phyloP scores from a whole-genome alignment of 2,113 vertebrate species.

The Riparia riparia region DNA sequence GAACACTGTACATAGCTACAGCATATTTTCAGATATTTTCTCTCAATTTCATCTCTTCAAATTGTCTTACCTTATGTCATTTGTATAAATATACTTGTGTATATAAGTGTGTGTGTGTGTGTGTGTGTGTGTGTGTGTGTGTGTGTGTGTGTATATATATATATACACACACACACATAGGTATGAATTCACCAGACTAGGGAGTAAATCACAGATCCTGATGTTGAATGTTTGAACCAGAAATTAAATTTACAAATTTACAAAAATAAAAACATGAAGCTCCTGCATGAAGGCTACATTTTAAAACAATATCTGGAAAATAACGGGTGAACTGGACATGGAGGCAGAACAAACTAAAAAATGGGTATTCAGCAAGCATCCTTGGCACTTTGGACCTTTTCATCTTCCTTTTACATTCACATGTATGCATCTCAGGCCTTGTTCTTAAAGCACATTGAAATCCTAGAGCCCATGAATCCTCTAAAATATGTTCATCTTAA shows the following conservation, averaged over 20 bases:
- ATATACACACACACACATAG: no score
- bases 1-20: fast-evolving
- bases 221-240: not conserved
- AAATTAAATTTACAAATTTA: not conserved
- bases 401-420: not conserved
- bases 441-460: not conserved
- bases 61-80: not conserved
- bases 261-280: not conserved
- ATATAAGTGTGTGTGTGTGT: no score
- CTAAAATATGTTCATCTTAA: not conserved
- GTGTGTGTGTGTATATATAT: fast-evolving
- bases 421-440: not conserved
- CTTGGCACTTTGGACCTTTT: fast-evolving
- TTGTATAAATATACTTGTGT: not conserved
- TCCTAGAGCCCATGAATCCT: not conserved
- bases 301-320: not conserved
- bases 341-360: not conserved
- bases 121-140: no score
- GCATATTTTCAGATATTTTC: not conserved
- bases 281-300: not conserved
- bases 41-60: not conserved
- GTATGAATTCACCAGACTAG: not conserved
- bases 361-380: not conserved
- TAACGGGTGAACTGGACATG: not conserved
- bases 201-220: not conserved